Evolutionary conservation across 2,888 invertebrate genomes (phyloP).

Genomic region (Phlogophora meticulosa): DNA sequence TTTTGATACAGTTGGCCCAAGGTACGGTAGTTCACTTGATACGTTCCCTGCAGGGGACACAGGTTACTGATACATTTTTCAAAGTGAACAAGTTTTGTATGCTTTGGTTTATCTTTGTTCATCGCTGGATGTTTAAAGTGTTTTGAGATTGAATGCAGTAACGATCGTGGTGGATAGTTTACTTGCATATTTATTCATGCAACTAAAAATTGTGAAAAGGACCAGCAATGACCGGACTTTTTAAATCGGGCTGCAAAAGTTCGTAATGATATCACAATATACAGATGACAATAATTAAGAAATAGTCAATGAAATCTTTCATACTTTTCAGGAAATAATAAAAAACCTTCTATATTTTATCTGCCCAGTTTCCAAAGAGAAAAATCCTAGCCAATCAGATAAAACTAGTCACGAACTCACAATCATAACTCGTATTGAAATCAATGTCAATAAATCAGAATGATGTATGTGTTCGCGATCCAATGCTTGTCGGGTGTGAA

Average conservation of each 20-base stretch:
- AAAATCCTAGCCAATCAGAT: slow-evolving; percentile 46
- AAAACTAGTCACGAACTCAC: slow-evolving; percentile 41
- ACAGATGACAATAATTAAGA: too few species aligned
- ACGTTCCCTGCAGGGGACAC: slow-evolving; percentile 73
- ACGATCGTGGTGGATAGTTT: not conserved
- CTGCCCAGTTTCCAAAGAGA: not conserved
- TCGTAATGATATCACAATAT: too few species aligned
- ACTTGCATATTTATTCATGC: not conserved
- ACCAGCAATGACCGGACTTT: not conserved
- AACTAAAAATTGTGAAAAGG: not conserved
- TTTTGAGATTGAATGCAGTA: slow-evolving; percentile 30
- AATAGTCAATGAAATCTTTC: too few species aligned
- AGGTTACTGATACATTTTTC: slow-evolving; percentile 72
- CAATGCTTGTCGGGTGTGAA: slow-evolving; percentile 71
- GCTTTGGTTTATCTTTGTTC: slow-evolving; percentile 44
- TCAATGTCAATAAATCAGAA: slow-evolving; percentile 68
- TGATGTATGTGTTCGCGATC: slow-evolving; percentile 66
- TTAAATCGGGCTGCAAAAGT: not conserved
- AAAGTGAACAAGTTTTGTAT: slow-evolving; percentile 59
- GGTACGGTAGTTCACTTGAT: slow-evolving; percentile 74
- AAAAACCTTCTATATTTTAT: not conserved
- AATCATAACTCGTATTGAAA: slow-evolving; percentile 59
- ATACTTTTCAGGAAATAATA: too few species aligned
- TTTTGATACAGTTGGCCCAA: slow-evolving; percentile 90
- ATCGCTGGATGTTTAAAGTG: slow-evolving; percentile 49